These are phyloP conservation scores for Caerostris darwini DNA, from an alignment of 1,140 invertebrate species.

Conservation along the genomic window DNA sequence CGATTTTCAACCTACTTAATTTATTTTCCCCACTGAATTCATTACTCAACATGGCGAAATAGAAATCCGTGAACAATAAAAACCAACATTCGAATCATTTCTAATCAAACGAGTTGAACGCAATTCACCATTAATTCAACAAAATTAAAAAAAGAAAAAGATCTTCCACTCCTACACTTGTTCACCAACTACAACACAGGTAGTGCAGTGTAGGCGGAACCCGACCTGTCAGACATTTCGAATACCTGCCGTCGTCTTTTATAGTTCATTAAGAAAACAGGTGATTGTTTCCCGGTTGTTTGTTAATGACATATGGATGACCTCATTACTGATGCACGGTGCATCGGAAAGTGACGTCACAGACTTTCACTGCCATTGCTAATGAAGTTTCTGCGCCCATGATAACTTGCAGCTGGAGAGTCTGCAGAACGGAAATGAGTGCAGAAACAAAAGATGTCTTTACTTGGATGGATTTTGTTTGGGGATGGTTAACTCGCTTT, in stretches of 20 bases:
- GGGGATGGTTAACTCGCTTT: neutral
- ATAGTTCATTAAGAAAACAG: slow-evolving; percentile 28
- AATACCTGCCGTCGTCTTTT: neutral
- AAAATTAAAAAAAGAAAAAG: neutral
- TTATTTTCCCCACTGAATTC: no score
- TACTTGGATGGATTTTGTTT: neutral
- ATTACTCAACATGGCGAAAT: neutral
- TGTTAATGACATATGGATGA: slow-evolving; percentile 46
- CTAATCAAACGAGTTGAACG: no score
- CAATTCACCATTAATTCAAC: no score
- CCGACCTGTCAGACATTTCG: neutral
- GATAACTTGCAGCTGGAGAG: neutral
- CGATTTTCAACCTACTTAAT: no score
- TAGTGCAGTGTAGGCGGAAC: neutral
- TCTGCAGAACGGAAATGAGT: slow-evolving; percentile 46
- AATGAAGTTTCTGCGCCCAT: slow-evolving; percentile 22
- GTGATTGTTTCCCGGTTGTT: slow-evolving; percentile 25
- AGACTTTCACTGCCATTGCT: slow-evolving; percentile 11
- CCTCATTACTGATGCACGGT: slow-evolving; percentile 45
- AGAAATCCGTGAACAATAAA: neutral
- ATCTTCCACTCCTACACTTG: neutral
- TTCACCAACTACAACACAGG: neutral
- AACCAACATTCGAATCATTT: neutral
- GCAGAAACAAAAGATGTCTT: slow-evolving; percentile 9
- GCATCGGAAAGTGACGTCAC: slow-evolving; percentile 54